Evolutionary conservation across 2,113 vertebrate species (phyloP), one percentile per base, ranked within the genome.

Genomic region (Xyliphius kryptos): DNA sequence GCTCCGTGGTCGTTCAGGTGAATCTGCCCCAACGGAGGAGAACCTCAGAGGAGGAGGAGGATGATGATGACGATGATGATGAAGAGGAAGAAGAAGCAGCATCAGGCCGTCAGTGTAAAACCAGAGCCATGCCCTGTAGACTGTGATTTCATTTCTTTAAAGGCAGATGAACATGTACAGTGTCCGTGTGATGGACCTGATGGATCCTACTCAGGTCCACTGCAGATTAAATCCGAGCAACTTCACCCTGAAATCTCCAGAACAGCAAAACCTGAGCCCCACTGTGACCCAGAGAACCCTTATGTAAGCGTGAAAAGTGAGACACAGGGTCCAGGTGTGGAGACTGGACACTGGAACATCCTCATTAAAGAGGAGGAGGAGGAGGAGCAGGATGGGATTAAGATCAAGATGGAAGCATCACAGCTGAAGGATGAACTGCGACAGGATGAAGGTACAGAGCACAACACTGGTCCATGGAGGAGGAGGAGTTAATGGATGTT

Each of bases 261-360:
- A 26, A 36, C 26, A 2, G 2, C 53, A 52, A 71, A 66, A 32
- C 32, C 70, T 20, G 81, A 77, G 16, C 43, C 64, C 14, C 64
- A 67, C 9, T 48, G 17, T 16, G 32, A 17, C 43, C 26, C 57
- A 7, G 20, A 57, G n/a, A 65, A 26, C 17, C 46, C 57, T 15
- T 48, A 44, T 6, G 4, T 55, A n/a, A 26, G 52, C 54, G 12
- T 81, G 0, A 86, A 86, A 63, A 56, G 57, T 0, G 85, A 88
- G 64, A 12, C 36, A 3, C 74, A 73, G n/a, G 58, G 44, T 8
- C 49, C 21, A 16, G 55, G 68, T 26, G 66, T 43, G 26, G 53
- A 47, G 26, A 83, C 78, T 43, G 66, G 73, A 38, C 81, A 83
- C 53, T 13, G 32, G 0, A 66, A 68, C 46, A 52, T 61, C 0